phyloP scores from a whole-genome alignment of 2,113 vertebrate genomes.

The Isichthys henryi region DNA sequence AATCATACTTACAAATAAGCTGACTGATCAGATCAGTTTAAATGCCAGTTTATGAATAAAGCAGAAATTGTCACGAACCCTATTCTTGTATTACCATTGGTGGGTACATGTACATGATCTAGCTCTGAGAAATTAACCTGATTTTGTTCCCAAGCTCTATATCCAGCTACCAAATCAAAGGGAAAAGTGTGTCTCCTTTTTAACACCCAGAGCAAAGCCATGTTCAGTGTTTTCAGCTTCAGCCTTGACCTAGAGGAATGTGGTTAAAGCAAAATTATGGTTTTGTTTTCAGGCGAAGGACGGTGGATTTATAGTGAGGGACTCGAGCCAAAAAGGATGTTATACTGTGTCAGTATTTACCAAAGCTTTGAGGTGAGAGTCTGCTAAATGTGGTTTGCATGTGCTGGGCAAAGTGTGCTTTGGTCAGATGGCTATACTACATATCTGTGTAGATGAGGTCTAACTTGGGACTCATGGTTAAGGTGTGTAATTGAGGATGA shows the following conservation, averaged over 20 bases:
- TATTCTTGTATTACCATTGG: neutral
- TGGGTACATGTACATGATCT: neutral
- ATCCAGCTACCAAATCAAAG: neutral
- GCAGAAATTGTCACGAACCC: too few species aligned
- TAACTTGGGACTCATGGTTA: neutral
- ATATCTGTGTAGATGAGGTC: neutral
- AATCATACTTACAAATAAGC: too few species aligned
- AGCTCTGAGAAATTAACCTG: neutral
- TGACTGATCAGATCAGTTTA: neutral
- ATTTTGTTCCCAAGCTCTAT: neutral
- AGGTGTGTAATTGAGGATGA: neutral
- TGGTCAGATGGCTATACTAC: neutral
- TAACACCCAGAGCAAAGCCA: neutral
- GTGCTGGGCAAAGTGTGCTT: neutral
- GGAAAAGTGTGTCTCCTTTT: neutral
- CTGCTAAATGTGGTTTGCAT: neutral
- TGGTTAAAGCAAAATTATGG: neutral
- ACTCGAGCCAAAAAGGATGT: constrained; percentile 72
- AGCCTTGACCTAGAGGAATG: neutral
- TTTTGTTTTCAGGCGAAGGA: constrained; percentile 64
- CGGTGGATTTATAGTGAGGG: constrained; percentile 76
- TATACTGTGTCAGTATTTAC: constrained; percentile 76
- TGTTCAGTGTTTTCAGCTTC: neutral
- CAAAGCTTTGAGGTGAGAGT: constrained; percentile 57
- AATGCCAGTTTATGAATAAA: neutral